These are phyloP conservation scores for Myocastor coypus DNA, from an alignment of 2,113 vertebrate genomes.

Conservation along the genomic window DNA sequence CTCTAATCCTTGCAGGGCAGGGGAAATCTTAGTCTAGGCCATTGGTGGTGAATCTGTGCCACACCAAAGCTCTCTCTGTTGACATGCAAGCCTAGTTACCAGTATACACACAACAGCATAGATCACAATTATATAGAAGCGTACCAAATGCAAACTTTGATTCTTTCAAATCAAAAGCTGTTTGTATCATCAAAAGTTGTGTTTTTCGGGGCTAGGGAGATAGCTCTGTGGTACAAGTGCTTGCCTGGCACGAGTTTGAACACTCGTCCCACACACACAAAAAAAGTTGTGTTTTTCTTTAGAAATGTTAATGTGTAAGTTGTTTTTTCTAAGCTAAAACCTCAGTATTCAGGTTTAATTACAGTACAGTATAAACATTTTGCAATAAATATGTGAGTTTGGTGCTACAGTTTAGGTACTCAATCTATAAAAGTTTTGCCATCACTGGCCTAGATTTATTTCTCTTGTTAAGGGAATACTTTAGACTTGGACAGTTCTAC, in stretches of 20 bases:
- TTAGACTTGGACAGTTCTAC: background rate
- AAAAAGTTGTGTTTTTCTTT: background rate
- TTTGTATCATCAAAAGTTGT: background rate
- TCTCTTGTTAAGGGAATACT: conserved; percentile 4
- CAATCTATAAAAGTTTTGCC: background rate
- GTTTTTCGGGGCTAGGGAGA: no score
- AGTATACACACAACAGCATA: background rate
- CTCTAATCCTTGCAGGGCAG: background rate
- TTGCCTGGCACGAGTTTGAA: no score
- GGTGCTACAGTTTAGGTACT: background rate
- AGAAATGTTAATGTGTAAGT: background rate
- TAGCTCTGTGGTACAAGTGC: no score
- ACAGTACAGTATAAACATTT: background rate
- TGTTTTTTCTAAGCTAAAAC: background rate
- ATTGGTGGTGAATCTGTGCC: background rate
- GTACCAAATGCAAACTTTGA: background rate
- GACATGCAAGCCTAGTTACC: background rate
- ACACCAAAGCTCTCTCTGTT: background rate
- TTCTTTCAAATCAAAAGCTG: background rate
- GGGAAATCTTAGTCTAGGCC: background rate
- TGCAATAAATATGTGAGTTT: background rate
- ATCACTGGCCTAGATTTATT: background rate
- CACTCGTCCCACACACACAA: no score
- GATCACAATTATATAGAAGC: background rate
- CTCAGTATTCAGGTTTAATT: background rate